Conservation (phyloP, 1,140 invertebrate species). For the Ostrea edulis region DNA sequence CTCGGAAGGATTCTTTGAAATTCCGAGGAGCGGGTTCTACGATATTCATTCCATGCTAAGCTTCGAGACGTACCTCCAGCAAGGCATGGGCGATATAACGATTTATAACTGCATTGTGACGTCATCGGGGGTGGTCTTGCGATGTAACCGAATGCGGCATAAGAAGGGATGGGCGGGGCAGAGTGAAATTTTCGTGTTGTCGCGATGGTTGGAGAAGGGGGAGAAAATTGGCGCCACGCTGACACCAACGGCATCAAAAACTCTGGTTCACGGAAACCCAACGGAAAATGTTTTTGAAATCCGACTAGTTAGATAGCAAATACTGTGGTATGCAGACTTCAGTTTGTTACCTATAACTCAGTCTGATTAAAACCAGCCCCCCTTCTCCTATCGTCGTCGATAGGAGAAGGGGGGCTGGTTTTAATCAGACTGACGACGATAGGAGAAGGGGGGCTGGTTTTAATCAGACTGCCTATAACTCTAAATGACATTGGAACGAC, state of each 20-base stretch:
- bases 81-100: neutral
- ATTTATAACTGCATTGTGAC: constrained; percentile 7
- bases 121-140: neutral
- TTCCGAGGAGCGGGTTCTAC: neutral
- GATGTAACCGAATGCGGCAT: neutral
- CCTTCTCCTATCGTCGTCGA: no score
- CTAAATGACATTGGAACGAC: no score
- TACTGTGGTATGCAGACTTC: no score
- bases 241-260: neutral
- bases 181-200: neutral
- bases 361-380: no score
- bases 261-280: neutral
- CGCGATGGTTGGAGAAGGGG: neutral
- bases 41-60: neutral
- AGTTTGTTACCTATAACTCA: no score
- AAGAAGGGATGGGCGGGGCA: neutral
- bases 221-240: neutral
- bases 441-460: no score
- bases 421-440: no score
- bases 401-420: no score
- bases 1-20: neutral
- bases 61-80: neutral
- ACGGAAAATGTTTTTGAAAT: neutral
- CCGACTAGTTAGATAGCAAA: neutral
- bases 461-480: no score